These are phyloP conservation scores for Craniophora ligustri DNA, from an alignment of 2,888 invertebrate species.

Conservation along the genomic window DNA sequence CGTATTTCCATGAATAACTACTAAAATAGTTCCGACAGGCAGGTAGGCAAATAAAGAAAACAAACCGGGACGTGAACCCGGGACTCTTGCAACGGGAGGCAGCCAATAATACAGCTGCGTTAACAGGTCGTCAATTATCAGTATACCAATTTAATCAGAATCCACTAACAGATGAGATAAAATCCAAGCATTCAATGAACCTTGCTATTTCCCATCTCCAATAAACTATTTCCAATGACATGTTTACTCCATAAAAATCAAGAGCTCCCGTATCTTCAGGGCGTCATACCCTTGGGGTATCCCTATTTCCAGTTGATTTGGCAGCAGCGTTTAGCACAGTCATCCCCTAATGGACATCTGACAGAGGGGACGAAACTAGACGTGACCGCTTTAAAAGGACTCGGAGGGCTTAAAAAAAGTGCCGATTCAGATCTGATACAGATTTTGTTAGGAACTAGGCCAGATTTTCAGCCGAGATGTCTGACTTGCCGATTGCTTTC, in stretches of 20 bases:
- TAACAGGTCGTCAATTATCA: too few relatives aligned
- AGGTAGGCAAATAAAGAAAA: too few relatives aligned
- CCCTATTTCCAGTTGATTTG: conserved; percentile 65
- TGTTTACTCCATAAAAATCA: conserved; percentile 46
- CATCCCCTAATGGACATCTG: conserved; percentile 61
- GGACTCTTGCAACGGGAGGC: too few relatives aligned
- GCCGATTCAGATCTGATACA: conserved; percentile 42
- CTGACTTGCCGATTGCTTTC: conserved; percentile 9
- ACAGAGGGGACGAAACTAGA: conserved; percentile 31
- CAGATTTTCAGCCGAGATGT: conserved; percentile 28
- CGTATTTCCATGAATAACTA: too few relatives aligned
- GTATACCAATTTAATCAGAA: too few relatives aligned
- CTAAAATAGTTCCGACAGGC: too few relatives aligned
- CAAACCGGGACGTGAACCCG: too few relatives aligned
- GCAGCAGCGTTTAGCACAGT: conserved; percentile 52
- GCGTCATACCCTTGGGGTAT: conserved; percentile 31
- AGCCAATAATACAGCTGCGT: too few relatives aligned
- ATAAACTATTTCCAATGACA: conserved; percentile 31
- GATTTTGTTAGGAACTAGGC: conserved; percentile 34
- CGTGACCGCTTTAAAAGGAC: conserved; percentile 47
- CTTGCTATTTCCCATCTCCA: neutral
- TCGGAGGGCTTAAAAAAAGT: conserved; percentile 35
- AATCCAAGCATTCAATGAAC: too few relatives aligned
- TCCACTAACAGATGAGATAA: too few relatives aligned
- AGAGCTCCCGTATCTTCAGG: conserved; percentile 27